These are phyloP conservation scores for Drosophila sulfurigaster DNA, from an alignment of 1,140 invertebrate species.

Conservation along the genomic window DNA sequence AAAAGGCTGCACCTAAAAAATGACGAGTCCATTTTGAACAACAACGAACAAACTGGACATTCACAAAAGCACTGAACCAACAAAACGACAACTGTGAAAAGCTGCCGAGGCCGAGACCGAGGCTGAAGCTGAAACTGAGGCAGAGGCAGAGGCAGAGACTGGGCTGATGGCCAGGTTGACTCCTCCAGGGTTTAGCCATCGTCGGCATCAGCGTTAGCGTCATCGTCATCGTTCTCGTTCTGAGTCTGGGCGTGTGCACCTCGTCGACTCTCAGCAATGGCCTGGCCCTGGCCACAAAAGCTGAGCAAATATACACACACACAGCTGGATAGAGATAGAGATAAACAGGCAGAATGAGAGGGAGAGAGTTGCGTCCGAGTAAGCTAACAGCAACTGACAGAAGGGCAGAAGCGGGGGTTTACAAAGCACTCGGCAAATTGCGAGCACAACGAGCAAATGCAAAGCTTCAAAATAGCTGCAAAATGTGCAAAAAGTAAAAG, in stretches of 20 bases:
- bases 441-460: constrained; percentile 29
- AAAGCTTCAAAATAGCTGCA: constrained; percentile 42
- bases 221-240: constrained; percentile 3
- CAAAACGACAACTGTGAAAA: constrained; percentile 49
- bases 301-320: constrained; percentile 33
- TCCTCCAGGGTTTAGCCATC: constrained; percentile 31
- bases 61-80: constrained; percentile 44
- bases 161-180: constrained; percentile 9
- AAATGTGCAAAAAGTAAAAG: constrained; percentile 47
- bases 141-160: neutral
- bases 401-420: neutral
- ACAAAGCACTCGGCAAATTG: constrained; percentile 47
- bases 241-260: constrained; percentile 32
- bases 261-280: constrained; percentile 29
- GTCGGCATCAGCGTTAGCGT: neutral
- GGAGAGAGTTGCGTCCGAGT: constrained; percentile 4
- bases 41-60: constrained; percentile 48
- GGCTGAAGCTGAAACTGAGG: constrained; percentile 7
- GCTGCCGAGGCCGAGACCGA: constrained; percentile 13
- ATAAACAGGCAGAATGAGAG: constrained; percentile 3
- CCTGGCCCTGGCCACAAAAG: constrained; percentile 48
- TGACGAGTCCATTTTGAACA: constrained; percentile 47
- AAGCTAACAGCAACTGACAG: neutral
- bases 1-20: constrained; percentile 43
- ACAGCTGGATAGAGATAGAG: constrained; percentile 3